A percentile compares a stretch with the other conserved stretches of the same genome.
phyloP scores from a whole-genome alignment of 2,113 vertebrate genomes.

The Cebus imitator region DNA sequence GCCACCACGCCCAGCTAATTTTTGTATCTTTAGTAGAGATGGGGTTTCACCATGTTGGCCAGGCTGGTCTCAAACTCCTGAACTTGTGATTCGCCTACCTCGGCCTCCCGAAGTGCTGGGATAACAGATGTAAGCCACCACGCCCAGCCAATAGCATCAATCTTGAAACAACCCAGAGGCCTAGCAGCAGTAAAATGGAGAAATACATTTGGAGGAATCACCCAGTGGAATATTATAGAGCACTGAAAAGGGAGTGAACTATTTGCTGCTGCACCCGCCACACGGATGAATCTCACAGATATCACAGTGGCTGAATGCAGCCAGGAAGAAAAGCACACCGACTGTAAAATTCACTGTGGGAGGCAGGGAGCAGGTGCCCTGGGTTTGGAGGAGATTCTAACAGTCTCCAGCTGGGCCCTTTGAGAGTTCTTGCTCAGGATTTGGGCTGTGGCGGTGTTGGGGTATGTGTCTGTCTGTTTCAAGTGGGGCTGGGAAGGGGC shows the following conservation, averaged over 20 bases:
- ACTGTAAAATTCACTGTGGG: neutral
- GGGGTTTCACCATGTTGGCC: too few species aligned
- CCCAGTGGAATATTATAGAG: neutral
- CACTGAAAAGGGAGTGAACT: neutral
- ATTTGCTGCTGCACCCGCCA: rapidly evolving
- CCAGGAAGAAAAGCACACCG: too few species aligned
- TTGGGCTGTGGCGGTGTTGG: neutral
- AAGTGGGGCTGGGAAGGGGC: neutral
- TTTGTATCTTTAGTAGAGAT: too few species aligned
- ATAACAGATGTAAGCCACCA: too few species aligned
- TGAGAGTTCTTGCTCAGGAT: neutral
- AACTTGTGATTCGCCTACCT: too few species aligned
- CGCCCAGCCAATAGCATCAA: too few species aligned
- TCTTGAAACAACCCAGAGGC: neutral
- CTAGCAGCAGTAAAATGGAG: neutral
- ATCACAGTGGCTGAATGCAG: rapidly evolving
- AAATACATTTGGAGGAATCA: rapidly evolving
- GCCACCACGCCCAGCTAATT: too few species aligned
- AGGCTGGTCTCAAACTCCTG: too few species aligned
- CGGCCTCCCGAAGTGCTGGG: too few species aligned
- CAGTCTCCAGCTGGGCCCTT: neutral
- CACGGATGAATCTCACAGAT: neutral
- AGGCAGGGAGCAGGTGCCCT: neutral
- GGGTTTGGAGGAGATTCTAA: neutral
- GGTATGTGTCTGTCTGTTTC: neutral